Evolutionary conservation across 1,140 invertebrate genomes (phyloP), one percentile per base, ranked within the genome.

Genomic region (Manduca sexta): DNA sequence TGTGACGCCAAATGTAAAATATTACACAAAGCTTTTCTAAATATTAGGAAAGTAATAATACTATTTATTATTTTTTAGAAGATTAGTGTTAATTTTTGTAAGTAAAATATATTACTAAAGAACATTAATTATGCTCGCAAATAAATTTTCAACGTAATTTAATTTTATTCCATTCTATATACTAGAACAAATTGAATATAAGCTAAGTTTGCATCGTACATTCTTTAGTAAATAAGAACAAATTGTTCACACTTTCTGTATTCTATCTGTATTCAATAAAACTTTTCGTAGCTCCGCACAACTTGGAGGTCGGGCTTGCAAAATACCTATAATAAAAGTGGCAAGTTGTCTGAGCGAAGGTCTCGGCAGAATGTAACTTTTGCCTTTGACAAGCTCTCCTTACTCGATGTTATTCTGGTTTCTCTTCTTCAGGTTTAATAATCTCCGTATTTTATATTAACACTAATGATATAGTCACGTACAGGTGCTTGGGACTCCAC

Each of bases 261-360:
- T 14, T 29, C 26, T 29, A 15, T 15, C 41, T 29, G 26, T 43
- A 43, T 43, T 43, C 41, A 15, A 43, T 31, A 30, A 29, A 30
- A 43, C 3, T 43, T 31, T 29, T 15, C 26, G 41, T 43, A 31
- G 41, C 21, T 43, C 17, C 10, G n/a, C 16, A 2, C 30, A 45
- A 53, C 40, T 53, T 33, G 26, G 39, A 44, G 21, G 44, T 33
- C 45, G 38, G 35, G 34, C 34, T 15, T 33, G 12, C 11, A 49
- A 44, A 49, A 42, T 44, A 49, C 37, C 35, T 46, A 49, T 49
- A 55, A 38, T 54, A 49, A 48, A 54, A 55, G 42, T 55, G 42
- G 42, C 37, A 55, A 55, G 47, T 55, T 52, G 21, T 33, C 48
- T 46, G 16, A 26, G 34, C 37, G 46, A 42, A 55, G 47, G 52